These are phyloP conservation scores for Nipponia nippon DNA, from an alignment of 2,113 vertebrate genomes.

Conservation along the genomic window DNA sequence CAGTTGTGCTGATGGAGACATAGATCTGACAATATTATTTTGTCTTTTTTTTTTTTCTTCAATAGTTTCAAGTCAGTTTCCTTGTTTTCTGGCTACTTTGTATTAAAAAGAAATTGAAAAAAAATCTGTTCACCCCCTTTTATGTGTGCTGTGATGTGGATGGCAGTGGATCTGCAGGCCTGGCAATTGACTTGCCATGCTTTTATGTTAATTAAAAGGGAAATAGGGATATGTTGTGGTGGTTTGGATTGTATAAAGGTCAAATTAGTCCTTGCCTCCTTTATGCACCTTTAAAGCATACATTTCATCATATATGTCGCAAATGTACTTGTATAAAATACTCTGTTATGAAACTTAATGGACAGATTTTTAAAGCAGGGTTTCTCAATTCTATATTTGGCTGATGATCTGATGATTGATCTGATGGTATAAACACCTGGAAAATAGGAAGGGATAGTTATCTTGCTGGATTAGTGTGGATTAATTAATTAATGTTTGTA, in stretches of 20 bases:
- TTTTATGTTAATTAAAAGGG: not conserved
- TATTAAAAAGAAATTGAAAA: not conserved
- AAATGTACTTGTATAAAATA: not conserved
- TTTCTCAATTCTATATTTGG: not conserved
- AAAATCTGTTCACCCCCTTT: not conserved
- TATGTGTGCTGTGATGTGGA: not conserved
- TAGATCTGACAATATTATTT: not conserved
- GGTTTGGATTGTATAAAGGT: not conserved
- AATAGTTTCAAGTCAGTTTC: not conserved
- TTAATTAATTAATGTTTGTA: not conserved
- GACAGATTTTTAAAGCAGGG: not conserved
- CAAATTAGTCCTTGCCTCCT: not conserved
- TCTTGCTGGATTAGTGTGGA: not conserved
- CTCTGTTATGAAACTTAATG: not conserved
- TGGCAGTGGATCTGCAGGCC: not conserved
- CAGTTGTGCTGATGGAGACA: not conserved
- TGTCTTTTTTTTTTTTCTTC: not conserved
- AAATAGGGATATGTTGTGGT: not conserved
- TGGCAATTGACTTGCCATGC: not conserved
- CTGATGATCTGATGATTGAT: not conserved
- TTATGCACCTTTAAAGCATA: not conserved
- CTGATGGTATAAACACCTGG: not conserved
- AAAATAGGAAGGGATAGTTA: not conserved
- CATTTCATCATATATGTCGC: accelerated
- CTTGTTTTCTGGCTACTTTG: not conserved